A percentile compares a stretch with the other conserved stretches of the same genome.
Conservation (phyloP, 2,113 vertebrate genomes). For the Cyanoderma ruficeps region DNA sequence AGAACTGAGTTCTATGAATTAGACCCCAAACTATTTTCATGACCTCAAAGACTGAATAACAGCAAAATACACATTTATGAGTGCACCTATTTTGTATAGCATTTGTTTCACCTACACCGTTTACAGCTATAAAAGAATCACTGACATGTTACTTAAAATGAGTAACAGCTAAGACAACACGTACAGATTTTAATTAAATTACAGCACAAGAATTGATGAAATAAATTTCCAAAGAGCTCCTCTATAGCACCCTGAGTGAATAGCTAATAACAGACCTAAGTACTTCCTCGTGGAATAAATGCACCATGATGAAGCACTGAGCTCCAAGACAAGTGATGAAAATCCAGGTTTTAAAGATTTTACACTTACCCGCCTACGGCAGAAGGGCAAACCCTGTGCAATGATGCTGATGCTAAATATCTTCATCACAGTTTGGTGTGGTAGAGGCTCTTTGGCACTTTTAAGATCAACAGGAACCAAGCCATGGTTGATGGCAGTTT, state of each 20-base stretch:
- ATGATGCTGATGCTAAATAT: conserved; percentile 99
- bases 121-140: not conserved
- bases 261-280: not conserved
- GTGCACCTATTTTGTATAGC: not conserved
- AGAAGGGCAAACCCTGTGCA: conserved; percentile 94
- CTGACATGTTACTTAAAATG: not conserved
- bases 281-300: not conserved
- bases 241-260: not conserved
- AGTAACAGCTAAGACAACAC: not conserved
- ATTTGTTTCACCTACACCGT: not conserved
- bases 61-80: not conserved
- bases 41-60: not conserved
- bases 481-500: conserved; percentile 77
- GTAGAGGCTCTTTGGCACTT: conserved; percentile 81
- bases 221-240: not conserved
- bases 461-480: conserved; percentile 83
- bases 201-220: not conserved
- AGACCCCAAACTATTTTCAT: not conserved
- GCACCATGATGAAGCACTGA: conserved; percentile 30
- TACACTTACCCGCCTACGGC: conserved; percentile 90
- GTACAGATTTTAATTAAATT: not conserved
- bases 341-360: conserved; percentile 44
- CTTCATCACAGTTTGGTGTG: conserved; percentile 92
- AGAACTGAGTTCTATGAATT: not conserved
- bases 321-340: conserved; percentile 10